Conservation (phyloP, 2,113 vertebrate species). For the Uria lomvia region DNA sequence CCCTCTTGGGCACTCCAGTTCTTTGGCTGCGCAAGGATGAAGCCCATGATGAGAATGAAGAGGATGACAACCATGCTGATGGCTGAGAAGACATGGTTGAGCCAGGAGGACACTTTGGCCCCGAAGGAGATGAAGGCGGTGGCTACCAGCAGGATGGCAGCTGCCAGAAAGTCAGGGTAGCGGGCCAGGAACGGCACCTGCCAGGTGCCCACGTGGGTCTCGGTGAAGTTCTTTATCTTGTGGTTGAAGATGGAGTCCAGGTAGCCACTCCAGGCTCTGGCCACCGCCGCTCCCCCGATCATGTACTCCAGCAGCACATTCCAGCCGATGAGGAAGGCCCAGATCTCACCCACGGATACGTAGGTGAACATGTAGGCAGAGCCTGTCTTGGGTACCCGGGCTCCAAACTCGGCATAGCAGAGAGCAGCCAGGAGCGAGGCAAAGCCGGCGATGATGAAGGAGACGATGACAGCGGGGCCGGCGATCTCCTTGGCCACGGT, state of each 20-base stretch:
- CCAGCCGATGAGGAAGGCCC: conserved; percentile 98
- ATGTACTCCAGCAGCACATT: conserved; percentile 94
- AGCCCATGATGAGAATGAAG: conserved; percentile 91
- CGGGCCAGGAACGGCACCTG: conserved; percentile 86
- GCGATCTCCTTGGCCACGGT: conserved; percentile 89
- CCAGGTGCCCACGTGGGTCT: conserved; percentile 85
- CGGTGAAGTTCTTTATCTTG: conserved; percentile 89
- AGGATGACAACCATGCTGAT: conserved; percentile 84
- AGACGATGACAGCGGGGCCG: conserved; percentile 86
- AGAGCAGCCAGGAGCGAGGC: conserved; percentile 91
- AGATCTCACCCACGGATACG: conserved; percentile 91
- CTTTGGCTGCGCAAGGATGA: conserved; percentile 82
- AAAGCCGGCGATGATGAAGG: conserved; percentile 85
- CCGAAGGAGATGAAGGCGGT: conserved; percentile 91
- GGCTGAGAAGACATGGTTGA: conserved; percentile 89
- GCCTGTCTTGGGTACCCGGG: conserved; percentile 89
- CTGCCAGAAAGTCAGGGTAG: conserved; percentile 90
- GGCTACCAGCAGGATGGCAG: conserved; percentile 84
- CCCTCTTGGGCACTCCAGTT: conserved; percentile 89
- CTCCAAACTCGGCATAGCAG: conserved; percentile 95
- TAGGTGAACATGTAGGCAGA: conserved; percentile 99
- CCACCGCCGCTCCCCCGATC: conserved; percentile 90
- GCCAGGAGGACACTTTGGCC: conserved; percentile 91
- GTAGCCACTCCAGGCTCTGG: conserved; percentile 94
- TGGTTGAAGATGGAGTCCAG: conserved; percentile 93